Base-by-base conservation (phyloP, 2,797 vertebrate species). In the Alexandromys oeconomus region DNA sequence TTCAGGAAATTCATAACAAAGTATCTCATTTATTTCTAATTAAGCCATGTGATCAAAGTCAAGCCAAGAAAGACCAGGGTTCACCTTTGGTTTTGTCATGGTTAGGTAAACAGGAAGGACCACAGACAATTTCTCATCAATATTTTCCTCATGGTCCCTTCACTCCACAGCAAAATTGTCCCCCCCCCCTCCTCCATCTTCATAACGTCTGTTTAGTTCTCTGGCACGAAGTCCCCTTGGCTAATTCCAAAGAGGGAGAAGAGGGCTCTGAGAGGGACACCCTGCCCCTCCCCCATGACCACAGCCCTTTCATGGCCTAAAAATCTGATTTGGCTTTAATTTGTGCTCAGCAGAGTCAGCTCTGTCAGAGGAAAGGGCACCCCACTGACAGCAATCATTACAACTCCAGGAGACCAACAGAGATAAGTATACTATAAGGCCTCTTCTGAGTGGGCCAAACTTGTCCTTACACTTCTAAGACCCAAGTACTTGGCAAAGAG, bases 251-350 rank as follows among this genome's bases (percentile, higher is more conserved):
- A 89, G 1, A 81, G 23, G 4, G 48, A 87, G 46, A 94, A 91
- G 73, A 92, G 54, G 81, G 79, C 40, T n/a, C 51, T 1, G 51
- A 77, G 89, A 95, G 63, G 51, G 79, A 31, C 67, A 71, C 37
- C 10, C 11, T 29, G 17, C 76, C 88, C 88, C 73, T 96, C 93
- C 84, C 77, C 93, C 76, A 65, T 10, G 61, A 19, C 71, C 1
- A 15, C 91, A 77, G 86, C 89, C 46, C 80, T 96, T 97, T 93
- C 86, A 27, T 74, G 67, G 89, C 87, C 87, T 87, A 57, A 96
- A 97, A 96, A 95, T 97, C 94, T 96, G 97, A 97, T 97, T 97
- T 97, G 95, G 95, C 95, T 97, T 97, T 97, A 97, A 97, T 97
- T 98, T 97, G 93, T 97, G 82, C 96, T 97, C 97, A 94, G 96